These are phyloP conservation scores for human DNA, from an alignment of 2,113 vertebrate species.

Conservation along the genomic window DNA sequence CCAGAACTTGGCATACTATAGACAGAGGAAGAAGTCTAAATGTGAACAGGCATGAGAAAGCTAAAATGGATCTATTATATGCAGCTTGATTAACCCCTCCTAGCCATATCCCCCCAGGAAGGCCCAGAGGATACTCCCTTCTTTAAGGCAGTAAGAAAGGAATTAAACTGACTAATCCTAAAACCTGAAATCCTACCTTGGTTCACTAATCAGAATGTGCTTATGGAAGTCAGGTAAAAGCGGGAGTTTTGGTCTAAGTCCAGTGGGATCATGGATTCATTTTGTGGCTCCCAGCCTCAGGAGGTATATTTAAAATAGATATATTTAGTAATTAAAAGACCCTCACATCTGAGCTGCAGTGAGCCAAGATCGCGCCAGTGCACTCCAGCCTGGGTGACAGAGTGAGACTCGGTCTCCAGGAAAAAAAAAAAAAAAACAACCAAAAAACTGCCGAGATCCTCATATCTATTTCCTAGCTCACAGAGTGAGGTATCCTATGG, in stretches of 20 bases:
- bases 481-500: neutral
- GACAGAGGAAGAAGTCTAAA: neutral
- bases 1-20: neutral
- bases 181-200: constrained; percentile 9
- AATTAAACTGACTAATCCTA: constrained; percentile 14
- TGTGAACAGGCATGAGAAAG: neutral
- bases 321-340: neutral
- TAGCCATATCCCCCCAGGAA: neutral
- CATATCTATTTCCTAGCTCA: neutral
- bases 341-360: too few species aligned
- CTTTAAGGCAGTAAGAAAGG: neutral
- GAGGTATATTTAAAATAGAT: neutral
- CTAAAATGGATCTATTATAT: neutral
- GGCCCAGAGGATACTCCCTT: neutral
- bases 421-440: too few species aligned
- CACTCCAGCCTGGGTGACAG: too few species aligned
- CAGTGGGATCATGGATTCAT: neutral
- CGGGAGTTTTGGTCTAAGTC: neutral
- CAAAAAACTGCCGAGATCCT: neutral
- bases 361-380: too few species aligned
- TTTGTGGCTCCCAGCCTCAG: neutral
- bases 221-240: neutral
- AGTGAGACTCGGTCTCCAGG: too few species aligned
- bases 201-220: neutral
- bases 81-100: neutral